phyloP scores from a whole-genome alignment of 2,797 vertebrate genomes.

The Phrynocephalus vlangalii region DNA sequence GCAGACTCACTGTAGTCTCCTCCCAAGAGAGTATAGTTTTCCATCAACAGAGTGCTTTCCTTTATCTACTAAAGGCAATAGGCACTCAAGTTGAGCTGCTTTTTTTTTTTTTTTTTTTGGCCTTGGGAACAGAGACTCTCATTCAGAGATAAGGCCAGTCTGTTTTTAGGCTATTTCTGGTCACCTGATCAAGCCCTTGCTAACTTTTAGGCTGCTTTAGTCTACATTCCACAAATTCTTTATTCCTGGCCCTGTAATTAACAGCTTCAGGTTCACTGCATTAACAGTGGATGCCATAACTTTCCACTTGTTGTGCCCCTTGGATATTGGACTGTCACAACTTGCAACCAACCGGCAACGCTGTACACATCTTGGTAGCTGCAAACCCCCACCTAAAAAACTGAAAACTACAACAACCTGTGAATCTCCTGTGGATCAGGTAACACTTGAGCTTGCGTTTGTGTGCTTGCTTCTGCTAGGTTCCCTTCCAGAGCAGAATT shows the following conservation, averaged over 20 bases:
- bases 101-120: conserved; percentile 47
- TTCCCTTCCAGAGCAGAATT: neutral
- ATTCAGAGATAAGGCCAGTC: conserved; percentile 69
- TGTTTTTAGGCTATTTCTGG: conserved; percentile 50
- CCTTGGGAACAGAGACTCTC: conserved; percentile 65
- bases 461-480: accelerated
- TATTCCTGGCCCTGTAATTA: conserved; percentile 78
- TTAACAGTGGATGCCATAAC: conserved; percentile 75
- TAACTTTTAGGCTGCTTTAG: conserved; percentile 73
- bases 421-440: conserved; percentile 60
- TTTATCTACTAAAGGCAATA: conserved; percentile 66
- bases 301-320: conserved; percentile 50
- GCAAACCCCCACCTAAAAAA: neutral
- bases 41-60: conserved; percentile 74
- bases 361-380: neutral
- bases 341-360: conserved; percentile 22
- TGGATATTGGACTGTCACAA: neutral
- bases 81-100: conserved; percentile 59
- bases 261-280: conserved; percentile 82
- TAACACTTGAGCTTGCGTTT: conserved; percentile 38
- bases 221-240: conserved; percentile 91
- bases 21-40: conserved; percentile 74
- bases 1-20: conserved; percentile 43
- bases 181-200: conserved; percentile 76
- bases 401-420: neutral